Percentiles rank a stretch among this genome's conserved stretches.
These are phyloP conservation scores for Caranx melampygus DNA, from an alignment of 2,113 vertebrate species.

Conservation along the genomic window DNA sequence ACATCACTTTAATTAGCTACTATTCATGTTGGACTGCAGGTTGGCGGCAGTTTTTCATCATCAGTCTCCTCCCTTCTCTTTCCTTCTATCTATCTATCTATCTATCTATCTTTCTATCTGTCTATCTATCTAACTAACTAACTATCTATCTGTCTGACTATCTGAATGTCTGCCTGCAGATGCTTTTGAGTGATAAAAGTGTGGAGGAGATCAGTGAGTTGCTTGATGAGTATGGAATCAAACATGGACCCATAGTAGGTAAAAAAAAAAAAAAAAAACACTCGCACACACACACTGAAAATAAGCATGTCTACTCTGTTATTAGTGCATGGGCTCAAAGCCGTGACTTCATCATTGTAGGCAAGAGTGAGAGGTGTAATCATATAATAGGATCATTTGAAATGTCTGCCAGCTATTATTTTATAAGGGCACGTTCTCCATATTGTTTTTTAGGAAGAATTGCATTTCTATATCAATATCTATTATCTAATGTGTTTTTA, in stretches of 20 bases:
- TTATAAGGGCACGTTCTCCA: too few species aligned
- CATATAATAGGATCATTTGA: too few species aligned
- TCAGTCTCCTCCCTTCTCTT: neutral
- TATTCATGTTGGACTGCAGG: neutral
- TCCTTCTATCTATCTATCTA: too few species aligned
- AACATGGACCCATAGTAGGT: constrained; percentile 83
- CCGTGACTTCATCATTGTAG: too few species aligned
- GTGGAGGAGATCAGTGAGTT: constrained; percentile 70
- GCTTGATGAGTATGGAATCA: constrained; percentile 74
- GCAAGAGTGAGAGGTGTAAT: neutral
- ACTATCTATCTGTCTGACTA: neutral
- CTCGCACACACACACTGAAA: neutral
- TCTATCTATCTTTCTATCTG: neutral
- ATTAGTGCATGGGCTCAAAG: neutral
- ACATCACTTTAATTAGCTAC: neutral
- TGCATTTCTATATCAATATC: too few species aligned
- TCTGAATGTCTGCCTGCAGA: constrained; percentile 28
- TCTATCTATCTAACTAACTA: neutral
- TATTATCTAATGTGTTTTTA: too few species aligned
- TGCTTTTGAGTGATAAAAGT: constrained; percentile 75
- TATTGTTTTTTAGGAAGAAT: too few species aligned
- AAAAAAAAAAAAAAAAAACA: constrained; percentile 9
- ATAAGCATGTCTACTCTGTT: neutral
- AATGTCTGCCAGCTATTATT: too few species aligned
- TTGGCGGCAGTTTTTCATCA: neutral